Evolutionary conservation across 2,113 vertebrate genomes (phyloP).

Genomic region (Lamprotornis superbus): DNA sequence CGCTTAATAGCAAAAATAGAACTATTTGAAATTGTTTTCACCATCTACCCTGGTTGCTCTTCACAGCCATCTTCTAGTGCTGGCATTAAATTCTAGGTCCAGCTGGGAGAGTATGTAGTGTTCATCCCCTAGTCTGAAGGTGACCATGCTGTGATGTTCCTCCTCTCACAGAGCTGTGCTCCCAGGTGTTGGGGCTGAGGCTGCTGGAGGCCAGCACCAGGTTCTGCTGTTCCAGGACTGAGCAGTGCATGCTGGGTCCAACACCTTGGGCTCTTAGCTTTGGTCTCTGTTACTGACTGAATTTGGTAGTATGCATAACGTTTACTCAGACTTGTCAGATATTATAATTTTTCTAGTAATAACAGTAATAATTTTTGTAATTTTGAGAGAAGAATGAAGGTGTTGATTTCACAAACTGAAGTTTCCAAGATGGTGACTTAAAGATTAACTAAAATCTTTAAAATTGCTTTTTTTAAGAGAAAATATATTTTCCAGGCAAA

Average conservation of each 20-base stretch:
- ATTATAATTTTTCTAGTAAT: not conserved
- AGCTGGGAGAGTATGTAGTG: not conserved
- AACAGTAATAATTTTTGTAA: not conserved
- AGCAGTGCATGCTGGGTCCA: not conserved
- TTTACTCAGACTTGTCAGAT: constrained; percentile 5
- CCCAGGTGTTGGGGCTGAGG: not conserved
- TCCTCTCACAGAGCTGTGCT: not conserved
- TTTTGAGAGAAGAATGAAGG: not conserved
- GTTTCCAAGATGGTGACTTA: not conserved
- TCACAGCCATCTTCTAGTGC: not conserved
- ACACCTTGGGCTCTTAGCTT: not conserved
- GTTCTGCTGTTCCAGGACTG: not conserved
- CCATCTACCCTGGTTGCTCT: not conserved
- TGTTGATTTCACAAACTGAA: not conserved
- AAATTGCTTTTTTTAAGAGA: not conserved
- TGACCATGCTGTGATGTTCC: not conserved
- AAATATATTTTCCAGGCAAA: not conserved
- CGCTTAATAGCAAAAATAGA: not conserved
- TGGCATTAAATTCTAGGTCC: not conserved
- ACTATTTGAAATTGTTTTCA: not conserved
- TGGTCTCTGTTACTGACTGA: constrained; percentile 7
- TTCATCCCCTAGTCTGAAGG: not conserved
- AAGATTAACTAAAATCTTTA: not conserved
- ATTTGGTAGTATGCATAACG: not conserved
- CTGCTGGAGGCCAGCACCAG: not conserved